Percentiles rank a stretch among this genome's conserved stretches.
Evolutionary conservation across 2,888 invertebrate genomes (phyloP).

Genomic region (Ormyrus nitidulus): DNA sequence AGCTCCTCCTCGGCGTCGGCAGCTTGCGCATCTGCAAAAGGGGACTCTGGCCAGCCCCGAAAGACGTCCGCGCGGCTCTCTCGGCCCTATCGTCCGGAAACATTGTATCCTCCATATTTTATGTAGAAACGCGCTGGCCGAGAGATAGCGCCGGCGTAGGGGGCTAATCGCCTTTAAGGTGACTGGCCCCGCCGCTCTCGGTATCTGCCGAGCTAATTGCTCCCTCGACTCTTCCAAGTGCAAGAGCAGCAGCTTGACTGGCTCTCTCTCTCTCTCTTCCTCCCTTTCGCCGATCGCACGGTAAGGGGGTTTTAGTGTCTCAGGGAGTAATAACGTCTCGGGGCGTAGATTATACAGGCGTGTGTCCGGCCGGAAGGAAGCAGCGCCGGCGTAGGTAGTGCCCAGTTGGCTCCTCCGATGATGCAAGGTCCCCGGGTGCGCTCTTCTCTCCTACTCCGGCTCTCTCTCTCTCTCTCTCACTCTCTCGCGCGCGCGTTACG

Average conservation of each 20-base stretch:
- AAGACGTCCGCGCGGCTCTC: too few species aligned
- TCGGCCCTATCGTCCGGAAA: slow-evolving; percentile 30
- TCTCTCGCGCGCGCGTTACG: slow-evolving; percentile 54
- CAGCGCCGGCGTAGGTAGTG: slow-evolving; percentile 4
- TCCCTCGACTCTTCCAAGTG: slow-evolving; percentile 52
- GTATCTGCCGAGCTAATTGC: slow-evolving; percentile 45
- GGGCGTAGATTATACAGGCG: slow-evolving; percentile 64
- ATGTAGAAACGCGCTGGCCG: slow-evolving; percentile 19
- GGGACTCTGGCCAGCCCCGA: slow-evolving; percentile 4
- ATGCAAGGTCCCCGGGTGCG: slow-evolving; percentile 66
- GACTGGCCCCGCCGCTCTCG: background rate
- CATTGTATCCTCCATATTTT: slow-evolving; percentile 46
- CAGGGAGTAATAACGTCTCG: slow-evolving; percentile 65
- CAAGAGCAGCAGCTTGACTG: slow-evolving; percentile 1
- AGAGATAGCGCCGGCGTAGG: background rate
- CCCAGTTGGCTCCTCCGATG: slow-evolving; percentile 60
- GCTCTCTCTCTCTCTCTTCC: background rate
- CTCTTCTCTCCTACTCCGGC: slow-evolving; percentile 5
- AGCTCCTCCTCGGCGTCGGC: background rate
- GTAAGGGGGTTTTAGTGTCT: slow-evolving; percentile 62
- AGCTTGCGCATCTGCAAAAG: slow-evolving; percentile 4
- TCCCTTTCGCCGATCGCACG: too few species aligned
- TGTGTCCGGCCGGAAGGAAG: slow-evolving; percentile 49
- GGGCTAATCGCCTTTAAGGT: slow-evolving; percentile 49
- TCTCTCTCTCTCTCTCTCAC: background rate